Evolutionary conservation across 2,113 vertebrate species (phyloP), one percentile per base, ranked within the genome.

Genomic region (Potamarius usumacintae): DNA sequence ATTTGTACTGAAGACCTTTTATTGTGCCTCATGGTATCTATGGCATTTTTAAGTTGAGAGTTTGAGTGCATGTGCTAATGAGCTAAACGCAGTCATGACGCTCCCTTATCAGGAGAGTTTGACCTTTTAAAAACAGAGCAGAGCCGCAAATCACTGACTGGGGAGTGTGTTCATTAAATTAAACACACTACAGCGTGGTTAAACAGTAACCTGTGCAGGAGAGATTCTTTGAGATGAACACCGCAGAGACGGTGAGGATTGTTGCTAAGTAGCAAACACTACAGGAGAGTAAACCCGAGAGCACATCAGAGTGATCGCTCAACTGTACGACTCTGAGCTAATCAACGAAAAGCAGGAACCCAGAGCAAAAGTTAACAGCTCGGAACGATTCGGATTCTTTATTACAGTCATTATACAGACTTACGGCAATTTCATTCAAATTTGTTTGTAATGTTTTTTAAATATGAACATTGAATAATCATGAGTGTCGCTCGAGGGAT

Each of bases 341-440:
- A 85, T 85, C 83, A 60, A n/a, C 17, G 2, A 25, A 48, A 82
- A 60, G 57, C 65, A 82, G 67, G 34, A 71, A 50, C 20, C 78
- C 63, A 86, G 85, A 81, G 72, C 52, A 82, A 57, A 42, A 87
- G 67, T 11, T 57, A 34, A 17, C 14, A 7, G 80, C 20, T 20
- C 50, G n/a, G 42, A 82, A 86, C 77, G 25, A 17, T 48, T 74
- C 74, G 3, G 86, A 71, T 20, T 82, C 86, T 62, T 67, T 60
- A 72, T 79, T 71, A 27, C 27, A 82, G 65, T 25, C 57, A 69
- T 79, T 65, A 72, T 77, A 85, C 30, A 76, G 57, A 85, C 82
- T 69, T n/a, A 22, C 8, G 78, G 77, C 85, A 86, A 62, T 85
- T 84, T 72, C 67, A 72, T 83, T 48, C 34, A 42, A 85, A 85